phyloP scores from a whole-genome alignment of 2,888 invertebrate species.

The Apocheima hispidaria region DNA sequence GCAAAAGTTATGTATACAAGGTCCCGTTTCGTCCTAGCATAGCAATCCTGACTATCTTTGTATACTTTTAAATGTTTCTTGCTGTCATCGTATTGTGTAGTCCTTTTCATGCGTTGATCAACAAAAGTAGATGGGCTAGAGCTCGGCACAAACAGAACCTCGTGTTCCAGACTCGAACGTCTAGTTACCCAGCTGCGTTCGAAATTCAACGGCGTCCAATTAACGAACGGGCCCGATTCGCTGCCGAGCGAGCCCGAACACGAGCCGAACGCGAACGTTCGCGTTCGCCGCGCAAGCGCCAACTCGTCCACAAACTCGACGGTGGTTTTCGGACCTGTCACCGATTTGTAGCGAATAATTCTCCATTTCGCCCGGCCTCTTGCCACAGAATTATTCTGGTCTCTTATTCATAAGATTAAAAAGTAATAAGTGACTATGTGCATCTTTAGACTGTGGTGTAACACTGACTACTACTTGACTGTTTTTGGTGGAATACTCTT shows the following conservation, averaged over 20 bases:
- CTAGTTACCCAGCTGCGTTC: slow-evolving; percentile 85
- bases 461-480: not conserved
- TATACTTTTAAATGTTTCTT: slow-evolving; percentile 16
- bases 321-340: slow-evolving; percentile 87
- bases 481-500: slow-evolving; percentile 13
- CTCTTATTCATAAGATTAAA: slow-evolving; percentile 59
- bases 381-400: slow-evolving; percentile 68
- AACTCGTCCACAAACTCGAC: slow-evolving; percentile 74
- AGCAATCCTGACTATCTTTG: not conserved
- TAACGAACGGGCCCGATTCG: slow-evolving; percentile 76
- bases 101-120: slow-evolving; percentile 38
- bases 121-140: slow-evolving; percentile 40
- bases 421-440: slow-evolving; percentile 40
- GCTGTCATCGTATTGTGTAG: slow-evolving; percentile 9
- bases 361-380: slow-evolving; percentile 58
- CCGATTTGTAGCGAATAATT: slow-evolving; percentile 84
- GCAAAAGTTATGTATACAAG: not conserved
- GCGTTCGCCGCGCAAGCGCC: slow-evolving; percentile 68
- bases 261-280: slow-evolving; percentile 60
- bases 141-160: slow-evolving; percentile 55
- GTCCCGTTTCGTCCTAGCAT: not conserved
- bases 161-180: slow-evolving; percentile 85
- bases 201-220: slow-evolving; percentile 77
- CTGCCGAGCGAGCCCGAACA: slow-evolving; percentile 78
- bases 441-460: slow-evolving; percentile 15